phyloP scores from a whole-genome alignment of 2,797 vertebrate species.

The Thamnophis elegans region DNA sequence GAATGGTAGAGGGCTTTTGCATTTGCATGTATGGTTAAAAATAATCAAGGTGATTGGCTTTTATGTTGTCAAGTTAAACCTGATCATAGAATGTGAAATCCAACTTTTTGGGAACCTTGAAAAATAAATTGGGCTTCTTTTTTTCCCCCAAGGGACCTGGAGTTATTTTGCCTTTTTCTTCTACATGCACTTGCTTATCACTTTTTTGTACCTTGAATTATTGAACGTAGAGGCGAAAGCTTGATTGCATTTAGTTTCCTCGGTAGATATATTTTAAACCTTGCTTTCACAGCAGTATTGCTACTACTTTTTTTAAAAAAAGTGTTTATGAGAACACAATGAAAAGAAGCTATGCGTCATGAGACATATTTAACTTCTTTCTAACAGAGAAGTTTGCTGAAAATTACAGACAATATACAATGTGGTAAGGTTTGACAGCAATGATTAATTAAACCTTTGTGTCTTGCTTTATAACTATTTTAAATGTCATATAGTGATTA shows the following conservation, averaged over 20 bases:
- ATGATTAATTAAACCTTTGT: constrained; percentile 7
- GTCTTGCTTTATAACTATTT: constrained; percentile 4
- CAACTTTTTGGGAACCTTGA: background rate
- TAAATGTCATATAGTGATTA: constrained; percentile 28
- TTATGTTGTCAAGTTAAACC: background rate
- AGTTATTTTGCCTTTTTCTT: background rate
- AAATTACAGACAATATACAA: constrained; percentile 7
- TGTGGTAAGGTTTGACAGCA: background rate
- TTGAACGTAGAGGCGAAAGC: background rate
- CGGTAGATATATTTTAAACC: background rate
- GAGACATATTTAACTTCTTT: constrained; percentile 7
- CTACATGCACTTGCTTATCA: background rate
- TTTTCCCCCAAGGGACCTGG: background rate
- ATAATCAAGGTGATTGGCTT: background rate
- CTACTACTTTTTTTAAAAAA: background rate
- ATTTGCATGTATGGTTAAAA: background rate
- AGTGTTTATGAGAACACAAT: background rate
- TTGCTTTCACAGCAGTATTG: background rate
- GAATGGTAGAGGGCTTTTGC: background rate
- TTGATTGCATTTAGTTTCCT: background rate
- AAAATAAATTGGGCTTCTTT: background rate
- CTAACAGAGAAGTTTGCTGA: background rate
- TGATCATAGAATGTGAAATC: background rate
- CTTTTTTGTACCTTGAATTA: background rate
- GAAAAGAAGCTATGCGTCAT: background rate